Conservation (phyloP, 2,113 vertebrate species). For the Anseranas semipalmata region DNA sequence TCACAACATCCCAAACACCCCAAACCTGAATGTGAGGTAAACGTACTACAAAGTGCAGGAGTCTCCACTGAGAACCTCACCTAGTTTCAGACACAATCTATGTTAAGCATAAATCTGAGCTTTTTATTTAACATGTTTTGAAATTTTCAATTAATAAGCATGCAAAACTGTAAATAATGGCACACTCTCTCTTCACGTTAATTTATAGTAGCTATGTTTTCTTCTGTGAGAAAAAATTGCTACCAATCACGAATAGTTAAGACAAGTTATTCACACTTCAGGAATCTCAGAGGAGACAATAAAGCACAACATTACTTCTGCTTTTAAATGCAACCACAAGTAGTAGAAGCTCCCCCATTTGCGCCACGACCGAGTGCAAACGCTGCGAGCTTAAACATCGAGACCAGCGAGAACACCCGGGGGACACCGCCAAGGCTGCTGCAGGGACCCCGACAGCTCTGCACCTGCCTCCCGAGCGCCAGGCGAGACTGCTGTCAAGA, state of each 20-base stretch:
- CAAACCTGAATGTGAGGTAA: neutral
- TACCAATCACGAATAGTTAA: neutral
- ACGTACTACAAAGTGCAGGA: accelerated
- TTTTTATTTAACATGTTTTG: neutral
- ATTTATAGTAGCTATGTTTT: neutral
- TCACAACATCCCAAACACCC: neutral
- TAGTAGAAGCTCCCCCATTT: neutral
- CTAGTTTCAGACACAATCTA: neutral
- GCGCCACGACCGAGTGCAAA: neutral
- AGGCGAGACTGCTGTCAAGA: neutral
- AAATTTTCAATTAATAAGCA: neutral
- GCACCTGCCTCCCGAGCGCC: neutral
- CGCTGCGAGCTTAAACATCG: too few relatives aligned
- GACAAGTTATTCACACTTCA: neutral
- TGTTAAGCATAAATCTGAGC: neutral
- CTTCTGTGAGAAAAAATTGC: neutral
- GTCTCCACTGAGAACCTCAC: neutral
- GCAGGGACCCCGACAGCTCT: neutral
- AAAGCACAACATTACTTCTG: neutral
- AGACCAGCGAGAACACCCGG: neutral
- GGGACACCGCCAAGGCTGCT: neutral
- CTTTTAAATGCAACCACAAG: neutral
- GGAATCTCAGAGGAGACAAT: neutral
- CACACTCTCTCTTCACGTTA: accelerated
- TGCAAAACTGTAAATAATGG: neutral